Evolutionary conservation across 2,888 invertebrate species (phyloP).

Genomic region (Tiphia femorata): DNA sequence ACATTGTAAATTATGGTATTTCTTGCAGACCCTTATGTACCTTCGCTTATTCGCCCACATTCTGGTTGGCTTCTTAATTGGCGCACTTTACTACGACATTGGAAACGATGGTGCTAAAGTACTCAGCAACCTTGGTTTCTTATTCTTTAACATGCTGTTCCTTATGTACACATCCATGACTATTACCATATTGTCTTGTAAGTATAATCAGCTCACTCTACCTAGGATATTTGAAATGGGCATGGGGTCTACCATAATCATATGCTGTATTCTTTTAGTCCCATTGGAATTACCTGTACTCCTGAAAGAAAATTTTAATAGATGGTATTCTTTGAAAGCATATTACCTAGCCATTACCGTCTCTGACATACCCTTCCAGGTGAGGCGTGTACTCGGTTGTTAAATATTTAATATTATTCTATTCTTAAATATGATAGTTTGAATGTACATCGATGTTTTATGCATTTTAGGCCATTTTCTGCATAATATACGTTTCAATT

Average conservation of each 20-base stretch:
- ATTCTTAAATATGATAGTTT: neutral
- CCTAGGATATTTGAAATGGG: no score
- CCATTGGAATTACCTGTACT: slow-evolving; percentile 96
- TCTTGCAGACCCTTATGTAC: slow-evolving; percentile 91
- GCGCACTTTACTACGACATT: slow-evolving; percentile 94
- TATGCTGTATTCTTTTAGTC: no score
- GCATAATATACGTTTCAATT: slow-evolving; percentile 90
- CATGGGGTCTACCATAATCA: no score
- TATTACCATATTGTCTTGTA: slow-evolving; percentile 97
- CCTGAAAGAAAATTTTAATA: slow-evolving; percentile 94
- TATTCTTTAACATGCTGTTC: slow-evolving; percentile 99
- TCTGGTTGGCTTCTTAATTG: slow-evolving; percentile 93
- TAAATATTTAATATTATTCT: neutral
- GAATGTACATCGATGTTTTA: no score
- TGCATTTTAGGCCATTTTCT: slow-evolving; percentile 93
- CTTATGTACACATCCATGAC: slow-evolving; percentile 99
- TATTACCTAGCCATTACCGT: slow-evolving; percentile 96
- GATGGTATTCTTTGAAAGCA: slow-evolving; percentile 95
- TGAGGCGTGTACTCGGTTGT: slow-evolving; percentile 65
- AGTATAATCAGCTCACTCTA: slow-evolving; percentile 71
- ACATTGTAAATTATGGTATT: no score
- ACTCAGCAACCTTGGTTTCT: slow-evolving; percentile 94
- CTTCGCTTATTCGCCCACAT: slow-evolving; percentile 94
- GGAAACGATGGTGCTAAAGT: slow-evolving; percentile 97
- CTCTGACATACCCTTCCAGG: slow-evolving; percentile 98